A percentile compares a stretch with the other conserved stretches of the same genome.
These are phyloP conservation scores for Indri indri DNA, from an alignment of 2,113 vertebrate species.

Conservation along the genomic window DNA sequence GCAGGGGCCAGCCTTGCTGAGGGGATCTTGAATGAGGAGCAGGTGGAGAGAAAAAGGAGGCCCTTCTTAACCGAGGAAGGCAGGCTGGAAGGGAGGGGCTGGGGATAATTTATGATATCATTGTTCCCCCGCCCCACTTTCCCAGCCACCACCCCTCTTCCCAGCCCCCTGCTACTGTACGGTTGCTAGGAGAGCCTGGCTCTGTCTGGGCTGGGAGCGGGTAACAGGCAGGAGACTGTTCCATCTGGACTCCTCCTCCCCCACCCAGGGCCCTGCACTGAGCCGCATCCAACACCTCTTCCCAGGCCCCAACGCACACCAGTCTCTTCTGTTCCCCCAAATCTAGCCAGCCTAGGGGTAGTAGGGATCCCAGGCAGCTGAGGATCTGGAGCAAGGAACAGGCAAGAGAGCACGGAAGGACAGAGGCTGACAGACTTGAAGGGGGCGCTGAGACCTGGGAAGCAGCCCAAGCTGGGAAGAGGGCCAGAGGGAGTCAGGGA, in stretches of 20 bases:
- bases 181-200: conserved; percentile 84
- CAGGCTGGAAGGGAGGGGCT: neutral
- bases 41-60: conserved; percentile 47
- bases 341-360: neutral
- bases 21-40: conserved; percentile 8
- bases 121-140: conserved; percentile 78
- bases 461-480: neutral
- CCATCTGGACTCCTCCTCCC: conserved; percentile 77
- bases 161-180: conserved; percentile 84
- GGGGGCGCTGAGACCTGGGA: neutral
- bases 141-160: conserved; percentile 79
- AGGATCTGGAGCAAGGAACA: neutral
- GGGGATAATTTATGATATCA: conserved; percentile 83
- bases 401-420: neutral
- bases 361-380: neutral
- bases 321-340: neutral
- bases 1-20: neutral
- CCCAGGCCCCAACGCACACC: neutral
- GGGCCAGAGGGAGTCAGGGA: neutral
- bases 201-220: conserved; percentile 73
- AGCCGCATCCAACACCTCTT: neutral
- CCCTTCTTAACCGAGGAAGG: conserved; percentile 5
- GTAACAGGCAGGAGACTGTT: neutral
- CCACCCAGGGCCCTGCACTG: neutral
- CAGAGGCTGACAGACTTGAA: neutral